These are phyloP conservation scores for Pseudeuparius sepicola DNA, from an alignment of 2,888 invertebrate genomes.

Conservation along the genomic window DNA sequence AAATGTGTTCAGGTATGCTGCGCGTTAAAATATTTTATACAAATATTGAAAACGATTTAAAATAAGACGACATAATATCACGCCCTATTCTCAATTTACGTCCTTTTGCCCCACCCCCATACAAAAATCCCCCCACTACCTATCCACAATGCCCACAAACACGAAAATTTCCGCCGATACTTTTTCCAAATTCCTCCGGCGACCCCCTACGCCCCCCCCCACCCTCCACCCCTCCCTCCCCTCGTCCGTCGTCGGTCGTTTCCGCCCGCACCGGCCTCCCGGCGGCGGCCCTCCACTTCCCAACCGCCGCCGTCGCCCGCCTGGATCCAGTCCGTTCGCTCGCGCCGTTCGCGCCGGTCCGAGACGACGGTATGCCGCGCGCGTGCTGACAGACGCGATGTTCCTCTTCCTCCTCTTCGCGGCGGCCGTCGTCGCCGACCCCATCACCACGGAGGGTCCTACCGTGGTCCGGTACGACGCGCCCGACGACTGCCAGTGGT, in stretches of 20 bases:
- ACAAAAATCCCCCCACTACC: no score
- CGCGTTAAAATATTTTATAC: no score
- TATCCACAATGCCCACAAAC: no score
- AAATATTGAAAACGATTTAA: no score
- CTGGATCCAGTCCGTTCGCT: conserved; percentile 25
- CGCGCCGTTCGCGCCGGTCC: conserved; percentile 21
- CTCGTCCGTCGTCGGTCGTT: conserved; percentile 1
- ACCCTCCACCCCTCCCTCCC: conserved; percentile 16
- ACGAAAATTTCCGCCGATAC: no score
- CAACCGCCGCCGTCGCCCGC: no score
- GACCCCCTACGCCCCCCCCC: conserved; percentile 10
- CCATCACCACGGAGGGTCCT: conserved; percentile 32
- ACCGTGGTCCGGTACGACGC: conserved; percentile 58
- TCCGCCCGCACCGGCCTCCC: not conserved
- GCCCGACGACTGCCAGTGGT: conserved; percentile 79
- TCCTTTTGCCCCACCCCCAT: no score
- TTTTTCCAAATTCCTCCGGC: not conserved
- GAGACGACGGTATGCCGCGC: conserved; percentile 12
- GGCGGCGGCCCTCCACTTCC: conserved; percentile 13
- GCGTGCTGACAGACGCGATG: conserved; percentile 14
- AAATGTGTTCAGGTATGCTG: no score
- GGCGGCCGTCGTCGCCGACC: no score
- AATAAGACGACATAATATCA: no score
- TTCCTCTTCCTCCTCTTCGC: conserved; percentile 13
- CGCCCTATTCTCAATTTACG: no score